Conservation (phyloP, 92 coral and sea anemone genomes). For the Parazoanthus darwini region DNA sequence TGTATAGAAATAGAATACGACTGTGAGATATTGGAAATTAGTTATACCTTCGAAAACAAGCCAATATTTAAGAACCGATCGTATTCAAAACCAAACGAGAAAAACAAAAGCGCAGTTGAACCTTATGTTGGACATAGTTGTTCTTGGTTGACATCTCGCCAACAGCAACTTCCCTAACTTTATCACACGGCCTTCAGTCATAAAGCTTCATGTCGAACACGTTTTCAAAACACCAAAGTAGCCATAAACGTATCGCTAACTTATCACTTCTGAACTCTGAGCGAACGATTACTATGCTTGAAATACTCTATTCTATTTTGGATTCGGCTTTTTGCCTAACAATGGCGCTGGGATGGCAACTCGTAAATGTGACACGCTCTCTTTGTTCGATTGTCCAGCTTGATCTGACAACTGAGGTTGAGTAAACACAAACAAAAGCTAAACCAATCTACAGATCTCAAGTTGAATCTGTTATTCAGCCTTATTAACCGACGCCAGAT, state of each 20-base stretch:
- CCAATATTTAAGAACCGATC: not conserved
- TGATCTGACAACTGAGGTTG: not conserved
- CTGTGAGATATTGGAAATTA: not conserved
- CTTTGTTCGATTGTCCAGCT: not conserved
- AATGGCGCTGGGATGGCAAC: conserved; percentile 17
- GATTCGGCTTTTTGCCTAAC: conserved; percentile 12
- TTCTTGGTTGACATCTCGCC: not conserved
- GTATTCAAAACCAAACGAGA: not conserved
- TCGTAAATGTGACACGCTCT: not conserved
- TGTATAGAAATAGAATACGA: not conserved
- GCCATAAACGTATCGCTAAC: not conserved
- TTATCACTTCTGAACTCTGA: not conserved
- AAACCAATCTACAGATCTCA: not conserved
- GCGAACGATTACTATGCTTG: not conserved
- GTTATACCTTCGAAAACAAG: not conserved
- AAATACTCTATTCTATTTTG: conserved; percentile 10
- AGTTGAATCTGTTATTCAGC: no score
- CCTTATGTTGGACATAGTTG: not conserved
- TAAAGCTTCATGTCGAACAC: not conserved
- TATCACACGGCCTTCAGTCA: not conserved
- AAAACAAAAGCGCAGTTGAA: not conserved
- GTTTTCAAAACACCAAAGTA: not conserved
- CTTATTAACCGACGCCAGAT: no score
- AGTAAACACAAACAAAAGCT: not conserved
- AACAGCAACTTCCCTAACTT: not conserved